A percentile compares a stretch with the other conserved stretches of the same genome.
phyloP scores from a whole-genome alignment of 37 sponge, comb jelly and placozoan genomes.

The Beroe ovata region DNA sequence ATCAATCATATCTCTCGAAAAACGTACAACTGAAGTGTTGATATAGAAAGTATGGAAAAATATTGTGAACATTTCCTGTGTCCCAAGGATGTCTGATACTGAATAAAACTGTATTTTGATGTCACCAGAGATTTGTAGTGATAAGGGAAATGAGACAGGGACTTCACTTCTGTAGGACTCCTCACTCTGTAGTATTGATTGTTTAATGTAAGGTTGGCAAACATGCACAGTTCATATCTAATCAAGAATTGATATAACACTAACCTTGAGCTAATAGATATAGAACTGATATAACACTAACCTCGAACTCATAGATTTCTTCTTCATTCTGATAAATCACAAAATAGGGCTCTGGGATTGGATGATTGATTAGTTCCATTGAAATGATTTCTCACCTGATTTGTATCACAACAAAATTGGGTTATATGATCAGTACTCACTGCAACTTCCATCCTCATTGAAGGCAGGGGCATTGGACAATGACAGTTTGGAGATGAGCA shows the following conservation, averaged over 20 bases:
- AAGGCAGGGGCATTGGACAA: slow-evolving; percentile 48
- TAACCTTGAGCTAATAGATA: too few species aligned
- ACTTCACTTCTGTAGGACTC: slow-evolving; percentile 43
- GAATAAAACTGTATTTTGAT: slow-evolving; percentile 58
- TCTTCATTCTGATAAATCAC: slow-evolving; percentile 41
- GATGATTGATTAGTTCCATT: background rate
- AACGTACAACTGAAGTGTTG: slow-evolving; percentile 21
- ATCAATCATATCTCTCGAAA: slow-evolving; percentile 57
- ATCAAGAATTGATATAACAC: too few species aligned
- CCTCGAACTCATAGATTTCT: slow-evolving; percentile 38
- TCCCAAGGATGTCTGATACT: slow-evolving; percentile 58
- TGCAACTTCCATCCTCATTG: slow-evolving; percentile 66
- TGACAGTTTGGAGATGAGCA: slow-evolving; percentile 16
- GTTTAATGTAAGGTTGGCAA: too few species aligned
- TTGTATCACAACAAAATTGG: slow-evolving; percentile 33
- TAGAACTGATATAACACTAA: too few species aligned
- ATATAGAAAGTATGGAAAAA: slow-evolving; percentile 66
- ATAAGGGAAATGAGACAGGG: slow-evolving; percentile 32
- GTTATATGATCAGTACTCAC: slow-evolving; percentile 20
- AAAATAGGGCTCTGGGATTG: slow-evolving; percentile 41
- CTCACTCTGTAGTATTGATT: background rate
- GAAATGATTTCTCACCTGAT: background rate
- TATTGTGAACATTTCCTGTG: slow-evolving; percentile 61
- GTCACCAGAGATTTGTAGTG: slow-evolving; percentile 52
- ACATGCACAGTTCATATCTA: too few species aligned